Evolutionary conservation across 2,113 vertebrate species (phyloP), one percentile per base, ranked within the genome.

Genomic region (Tinamus guttatus): DNA sequence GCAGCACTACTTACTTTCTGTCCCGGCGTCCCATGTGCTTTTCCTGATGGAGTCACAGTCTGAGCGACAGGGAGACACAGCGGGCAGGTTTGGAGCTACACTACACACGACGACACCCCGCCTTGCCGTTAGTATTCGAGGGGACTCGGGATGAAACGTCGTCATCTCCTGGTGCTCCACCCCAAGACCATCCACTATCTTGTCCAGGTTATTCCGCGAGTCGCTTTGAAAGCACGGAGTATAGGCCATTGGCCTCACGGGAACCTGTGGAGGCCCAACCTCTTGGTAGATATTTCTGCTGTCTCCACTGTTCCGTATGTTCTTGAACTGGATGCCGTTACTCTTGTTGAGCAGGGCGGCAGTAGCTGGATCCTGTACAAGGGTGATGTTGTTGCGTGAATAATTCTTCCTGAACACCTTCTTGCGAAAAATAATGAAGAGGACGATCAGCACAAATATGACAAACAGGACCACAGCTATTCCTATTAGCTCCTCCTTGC

Each of bases 381-480:
- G 98, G 0, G 99, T 99, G 71, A 99, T 98, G 91, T 99, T 99
- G 97, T 99, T 99, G 64, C 99, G 98, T 1, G 99, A 99, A 91
- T 99, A 99, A 95, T 98, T 99, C 96, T 99, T 99, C 82, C 98
- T 98, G 97, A 99, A 99, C 45, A 99, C 99, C 85, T 99, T 99
- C 96, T 99, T 99, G 54, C 99, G 98, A 83, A 99, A 99, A n/a
- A 99, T 98, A 5, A 99, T 97, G 83, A 99, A 99, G 54, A 99
- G 98, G 63, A 99, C 34, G 1, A 99, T 97, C 51, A 99, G 97
- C 59, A 98, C 56, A 75, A 99, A 97, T 90, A 99, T 99, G 96
- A 99, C 97, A 28, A 99, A 98, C 24, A 99, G 98, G 32, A 99
- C 99, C 15, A 98, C 98, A 0, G 99, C 98, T 59, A 99, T 99